Evolutionary conservation across 2,888 invertebrate species (phyloP).

Genomic region (Oligia fasciuncula): DNA sequence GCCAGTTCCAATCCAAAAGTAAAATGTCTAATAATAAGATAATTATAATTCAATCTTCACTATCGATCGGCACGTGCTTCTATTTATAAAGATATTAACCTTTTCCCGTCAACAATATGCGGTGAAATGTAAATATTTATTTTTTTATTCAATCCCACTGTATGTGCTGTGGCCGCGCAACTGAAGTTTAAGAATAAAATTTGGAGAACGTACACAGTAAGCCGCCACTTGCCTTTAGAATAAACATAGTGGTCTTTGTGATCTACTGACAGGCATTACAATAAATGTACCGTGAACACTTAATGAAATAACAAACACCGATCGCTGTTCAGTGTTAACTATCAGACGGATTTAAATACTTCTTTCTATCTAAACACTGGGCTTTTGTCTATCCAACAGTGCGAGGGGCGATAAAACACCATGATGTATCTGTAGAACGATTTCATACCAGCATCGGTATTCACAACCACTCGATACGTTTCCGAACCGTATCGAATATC

Average conservation of each 20-base stretch:
- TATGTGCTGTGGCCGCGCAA: constrained; percentile 50
- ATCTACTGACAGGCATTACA: constrained; percentile 81
- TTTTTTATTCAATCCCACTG: constrained; percentile 77
- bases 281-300: constrained; percentile 85
- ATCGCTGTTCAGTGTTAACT: constrained; percentile 81
- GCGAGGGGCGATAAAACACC: constrained; percentile 74
- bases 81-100: constrained; percentile 86
- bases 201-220: constrained; percentile 67
- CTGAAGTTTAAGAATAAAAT: constrained; percentile 72
- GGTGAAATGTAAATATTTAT: constrained; percentile 85
- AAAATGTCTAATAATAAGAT: constrained; percentile 62
- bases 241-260: constrained; percentile 82
- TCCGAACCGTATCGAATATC: no score
- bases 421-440: constrained; percentile 68
- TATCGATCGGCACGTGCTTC: constrained; percentile 58
- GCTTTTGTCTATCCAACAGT: constrained; percentile 85
- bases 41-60: constrained; percentile 77
- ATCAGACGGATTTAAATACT: constrained; percentile 82
- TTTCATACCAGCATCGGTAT: constrained; percentile 42
- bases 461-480: no score
- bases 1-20: constrained; percentile 45
- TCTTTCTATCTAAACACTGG: constrained; percentile 81
- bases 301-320: constrained; percentile 87
- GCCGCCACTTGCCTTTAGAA: constrained; percentile 75
- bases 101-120: constrained; percentile 83